Evolutionary conservation across 2,888 invertebrate genomes (phyloP), one percentile per base, ranked within the genome.

Genomic region (Acleris literana): DNA sequence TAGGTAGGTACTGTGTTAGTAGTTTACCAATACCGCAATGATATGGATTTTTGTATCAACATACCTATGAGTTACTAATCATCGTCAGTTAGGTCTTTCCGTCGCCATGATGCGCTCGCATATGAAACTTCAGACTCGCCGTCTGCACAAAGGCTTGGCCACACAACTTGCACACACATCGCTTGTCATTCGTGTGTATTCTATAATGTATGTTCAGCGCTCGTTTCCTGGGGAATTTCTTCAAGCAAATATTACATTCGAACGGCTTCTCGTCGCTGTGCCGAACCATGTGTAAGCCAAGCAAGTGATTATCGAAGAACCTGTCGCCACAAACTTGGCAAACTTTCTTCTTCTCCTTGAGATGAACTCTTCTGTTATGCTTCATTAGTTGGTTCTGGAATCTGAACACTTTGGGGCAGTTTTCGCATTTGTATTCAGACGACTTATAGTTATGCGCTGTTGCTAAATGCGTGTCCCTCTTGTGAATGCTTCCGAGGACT

Each of bases 151-250:
- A 88, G 0, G 81, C 71, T 0, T 79, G 76, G 17, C 83, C 80
- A 64, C 90, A 90, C 2, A 84, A 72, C 20, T 73, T 75, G 68
- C 89, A 87, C 3, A 78, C 69, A 63, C 78, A 85, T 0, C 87
- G 83, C 62, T 83, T 85, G 57, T 85, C 84, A 0, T 85, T 84
- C 0, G 85, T 87, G 55, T 89, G 88, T 7, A 86, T 85, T 2
- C 86, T 72, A 22, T 78, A 62, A 65, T 88, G 88, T 6, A 85
- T 73, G 11, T 51, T 62, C 79, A 70, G 17, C 6, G 63, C 51
- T 11, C 54, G 20, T 17, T 63, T 65, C 33, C 69, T 65, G 6
- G 63, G 43, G 54, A 84, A 86, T 20, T 79, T 71, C 56, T 83
- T 84, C 9, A 75, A 71, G 52, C 85, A 85, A 4, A 66, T 20